These are phyloP conservation scores for Glaucomys volans DNA, from an alignment of 2,113 vertebrate genomes.

Conservation along the genomic window DNA sequence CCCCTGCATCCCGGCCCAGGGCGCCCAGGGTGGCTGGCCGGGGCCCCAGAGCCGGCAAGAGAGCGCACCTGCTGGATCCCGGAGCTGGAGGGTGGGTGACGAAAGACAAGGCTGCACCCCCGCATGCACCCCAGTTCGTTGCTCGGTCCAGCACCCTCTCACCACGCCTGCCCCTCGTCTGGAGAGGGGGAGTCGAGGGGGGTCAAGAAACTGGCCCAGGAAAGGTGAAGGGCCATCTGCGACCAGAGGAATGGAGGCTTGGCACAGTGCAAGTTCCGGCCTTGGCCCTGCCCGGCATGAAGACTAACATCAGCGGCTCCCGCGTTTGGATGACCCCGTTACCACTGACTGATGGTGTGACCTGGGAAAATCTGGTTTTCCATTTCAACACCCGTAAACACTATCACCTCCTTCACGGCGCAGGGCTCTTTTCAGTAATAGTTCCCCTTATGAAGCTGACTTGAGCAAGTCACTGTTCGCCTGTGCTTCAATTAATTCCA, in stretches of 20 bases:
- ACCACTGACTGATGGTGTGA: neutral
- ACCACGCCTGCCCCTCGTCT: neutral
- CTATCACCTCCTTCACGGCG: neutral
- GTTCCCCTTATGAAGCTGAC: neutral
- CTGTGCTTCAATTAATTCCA: neutral
- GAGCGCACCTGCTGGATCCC: neutral
- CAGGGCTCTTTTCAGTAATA: neutral
- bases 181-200: neutral
- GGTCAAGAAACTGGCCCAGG: neutral
- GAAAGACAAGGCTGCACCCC: neutral
- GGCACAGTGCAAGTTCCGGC: neutral
- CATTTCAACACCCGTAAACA: neutral
- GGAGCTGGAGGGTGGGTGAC: neutral
- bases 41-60: neutral
- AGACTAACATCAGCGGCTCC: neutral
- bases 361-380: neutral
- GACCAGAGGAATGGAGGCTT: neutral
- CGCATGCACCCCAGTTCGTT: neutral
- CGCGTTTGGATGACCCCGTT: neutral
- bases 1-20: neutral
- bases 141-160: neutral
- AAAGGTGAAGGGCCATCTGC: neutral
- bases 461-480: neutral
- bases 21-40: neutral
- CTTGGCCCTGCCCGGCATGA: neutral